Conservation (phyloP, 1,140 invertebrate species). For the Zaprionus gabonicus region DNA sequence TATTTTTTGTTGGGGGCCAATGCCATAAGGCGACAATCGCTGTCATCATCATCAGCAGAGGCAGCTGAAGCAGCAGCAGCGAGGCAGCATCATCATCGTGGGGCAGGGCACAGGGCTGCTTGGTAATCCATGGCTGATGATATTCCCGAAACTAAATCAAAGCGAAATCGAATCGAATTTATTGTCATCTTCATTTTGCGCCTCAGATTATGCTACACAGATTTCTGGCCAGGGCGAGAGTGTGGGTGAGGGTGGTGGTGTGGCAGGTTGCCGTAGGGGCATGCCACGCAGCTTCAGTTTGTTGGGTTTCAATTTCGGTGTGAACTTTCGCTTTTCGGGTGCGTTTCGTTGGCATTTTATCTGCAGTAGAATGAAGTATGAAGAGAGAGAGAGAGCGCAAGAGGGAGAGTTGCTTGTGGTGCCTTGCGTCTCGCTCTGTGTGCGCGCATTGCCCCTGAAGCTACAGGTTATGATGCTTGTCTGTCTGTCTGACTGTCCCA, state of each 20-base stretch:
- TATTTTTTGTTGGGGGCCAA: slow-evolving; percentile 24
- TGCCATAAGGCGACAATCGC: slow-evolving; percentile 79
- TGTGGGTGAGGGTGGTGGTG: background rate
- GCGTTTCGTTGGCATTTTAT: slow-evolving; percentile 39
- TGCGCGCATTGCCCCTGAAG: slow-evolving; percentile 56
- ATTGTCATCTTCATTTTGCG: slow-evolving; percentile 82
- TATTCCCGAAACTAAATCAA: slow-evolving; percentile 82
- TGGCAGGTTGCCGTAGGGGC: background rate
- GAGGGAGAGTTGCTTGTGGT: slow-evolving; percentile 9
- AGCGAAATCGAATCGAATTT: slow-evolving; percentile 82
- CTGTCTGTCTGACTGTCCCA: slow-evolving; percentile 22
- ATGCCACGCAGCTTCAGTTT: slow-evolving; percentile 37
- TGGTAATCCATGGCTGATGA: slow-evolving; percentile 79
- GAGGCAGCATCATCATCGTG: slow-evolving; percentile 22
- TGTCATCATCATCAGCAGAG: slow-evolving; percentile 57
- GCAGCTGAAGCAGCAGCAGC: slow-evolving; percentile 34
- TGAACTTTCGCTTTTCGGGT: slow-evolving; percentile 68
- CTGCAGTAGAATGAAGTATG: background rate
- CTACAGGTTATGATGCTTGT: slow-evolving; percentile 77
- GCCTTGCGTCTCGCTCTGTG: slow-evolving; percentile 43
- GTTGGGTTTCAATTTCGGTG: slow-evolving; percentile 79
- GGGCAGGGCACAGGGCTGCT: slow-evolving; percentile 11
- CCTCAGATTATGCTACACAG: slow-evolving; percentile 78
- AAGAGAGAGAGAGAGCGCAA: background rate
- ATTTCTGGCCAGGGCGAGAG: slow-evolving; percentile 27